A percentile compares a stretch with the other conserved stretches of the same genome.
Conservation (phyloP, 2,888 invertebrate genomes). For the Sphaerophoria rueppellii region DNA sequence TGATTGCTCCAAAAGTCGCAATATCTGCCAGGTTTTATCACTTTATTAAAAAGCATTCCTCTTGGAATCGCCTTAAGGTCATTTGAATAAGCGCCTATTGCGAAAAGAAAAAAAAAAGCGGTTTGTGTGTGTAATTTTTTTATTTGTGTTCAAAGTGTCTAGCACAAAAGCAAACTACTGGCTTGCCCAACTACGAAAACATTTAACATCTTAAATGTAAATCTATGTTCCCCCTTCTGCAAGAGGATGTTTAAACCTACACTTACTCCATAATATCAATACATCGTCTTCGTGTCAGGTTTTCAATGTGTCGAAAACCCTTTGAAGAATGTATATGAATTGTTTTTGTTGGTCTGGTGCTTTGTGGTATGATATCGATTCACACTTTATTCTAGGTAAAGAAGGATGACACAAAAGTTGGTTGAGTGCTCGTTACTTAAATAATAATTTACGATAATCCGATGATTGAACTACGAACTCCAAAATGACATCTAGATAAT, state of each 20-base stretch:
- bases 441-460: constrained; percentile 46
- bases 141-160: constrained; percentile 37
- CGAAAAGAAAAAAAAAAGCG: background rate
- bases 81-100: background rate
- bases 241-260: no score
- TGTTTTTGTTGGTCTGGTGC: constrained; percentile 42
- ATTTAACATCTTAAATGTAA: background rate
- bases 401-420: constrained; percentile 63
- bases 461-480: constrained; percentile 34
- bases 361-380: constrained; percentile 60
- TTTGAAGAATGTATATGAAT: constrained; percentile 49
- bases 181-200: constrained; percentile 33
- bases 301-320: constrained; percentile 46
- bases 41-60: no score
- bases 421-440: constrained; percentile 57
- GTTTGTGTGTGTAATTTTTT: constrained; percentile 32
- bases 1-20: no score
- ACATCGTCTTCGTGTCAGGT: constrained; percentile 50
- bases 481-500: constrained; percentile 19
- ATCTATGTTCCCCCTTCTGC: no score
- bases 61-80: no score
- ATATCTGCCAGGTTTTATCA: no score
- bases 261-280: no score
- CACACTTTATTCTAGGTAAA: constrained; percentile 69
- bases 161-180: constrained; percentile 47